A percentile compares a stretch with the other conserved stretches of the same genome.
Conservation (phyloP, 2,797 vertebrate species). For the Crenuchus spilurus region DNA sequence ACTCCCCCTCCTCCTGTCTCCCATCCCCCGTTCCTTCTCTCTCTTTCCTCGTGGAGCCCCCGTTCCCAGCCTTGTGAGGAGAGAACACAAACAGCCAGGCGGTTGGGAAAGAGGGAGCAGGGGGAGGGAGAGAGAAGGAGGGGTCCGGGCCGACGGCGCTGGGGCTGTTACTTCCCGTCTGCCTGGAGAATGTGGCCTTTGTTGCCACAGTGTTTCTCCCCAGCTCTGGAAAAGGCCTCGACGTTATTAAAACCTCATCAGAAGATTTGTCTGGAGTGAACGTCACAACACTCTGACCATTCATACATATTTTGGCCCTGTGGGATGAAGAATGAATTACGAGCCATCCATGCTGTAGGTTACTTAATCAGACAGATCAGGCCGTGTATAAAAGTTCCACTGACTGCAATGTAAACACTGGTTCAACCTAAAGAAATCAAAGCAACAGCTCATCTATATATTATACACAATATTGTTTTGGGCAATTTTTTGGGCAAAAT, state of each 20-base stretch:
- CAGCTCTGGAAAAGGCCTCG: constrained; percentile 8
- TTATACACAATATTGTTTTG: no score
- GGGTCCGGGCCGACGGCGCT: neutral
- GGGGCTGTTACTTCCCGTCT: constrained; percentile 54
- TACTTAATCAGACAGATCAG: neutral
- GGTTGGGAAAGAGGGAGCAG: constrained; percentile 13
- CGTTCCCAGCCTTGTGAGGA: constrained; percentile 49
- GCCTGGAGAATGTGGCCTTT: constrained; percentile 56
- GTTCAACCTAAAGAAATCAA: no score
- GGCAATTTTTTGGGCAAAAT: no score
- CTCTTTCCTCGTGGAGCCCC: constrained; percentile 40
- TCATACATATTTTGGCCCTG: neutral
- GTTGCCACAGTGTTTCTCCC: constrained; percentile 38
- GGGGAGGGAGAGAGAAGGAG: constrained; percentile 16
- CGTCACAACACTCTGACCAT: constrained; percentile 12
- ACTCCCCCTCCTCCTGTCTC: constrained; percentile 47
- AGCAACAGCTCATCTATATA: neutral
- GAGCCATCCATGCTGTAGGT: neutral
- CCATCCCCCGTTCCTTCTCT: constrained; percentile 32
- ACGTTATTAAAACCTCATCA: constrained; percentile 26
- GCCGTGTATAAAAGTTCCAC: no score
- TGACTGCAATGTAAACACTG: neutral
- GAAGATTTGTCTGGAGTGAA: constrained; percentile 11
- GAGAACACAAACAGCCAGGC: constrained; percentile 53
- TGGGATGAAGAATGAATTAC: neutral